These are phyloP conservation scores for Varroa destructor DNA, from an alignment of 1,140 invertebrate species.

Conservation along the genomic window DNA sequence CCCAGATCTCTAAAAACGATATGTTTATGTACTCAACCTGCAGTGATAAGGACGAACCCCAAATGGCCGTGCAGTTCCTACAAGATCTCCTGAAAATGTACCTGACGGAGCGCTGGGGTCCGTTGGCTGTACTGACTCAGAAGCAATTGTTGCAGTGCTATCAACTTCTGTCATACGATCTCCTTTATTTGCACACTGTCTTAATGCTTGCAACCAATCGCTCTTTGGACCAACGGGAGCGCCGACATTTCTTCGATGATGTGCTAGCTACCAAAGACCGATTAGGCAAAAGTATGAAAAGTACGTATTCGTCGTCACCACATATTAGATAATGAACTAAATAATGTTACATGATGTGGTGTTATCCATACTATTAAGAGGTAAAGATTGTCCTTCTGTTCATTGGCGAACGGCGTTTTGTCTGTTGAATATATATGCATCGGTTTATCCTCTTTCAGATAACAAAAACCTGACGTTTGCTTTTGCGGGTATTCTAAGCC, in stretches of 20 bases:
- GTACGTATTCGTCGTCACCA: not conserved
- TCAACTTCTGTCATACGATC: slow-evolving; percentile 56
- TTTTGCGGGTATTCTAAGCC: slow-evolving; percentile 5
- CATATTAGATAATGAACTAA: too few relatives aligned
- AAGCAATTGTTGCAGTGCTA: slow-evolving; percentile 73
- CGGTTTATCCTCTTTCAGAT: not conserved
- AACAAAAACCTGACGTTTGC: slow-evolving; percentile 21
- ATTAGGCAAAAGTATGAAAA: slow-evolving; percentile 31
- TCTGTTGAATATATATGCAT: not conserved
- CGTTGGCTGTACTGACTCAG: slow-evolving; percentile 62
- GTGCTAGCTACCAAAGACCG: slow-evolving; percentile 37
- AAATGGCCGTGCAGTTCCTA: slow-evolving; percentile 75
- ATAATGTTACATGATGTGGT: not conserved
- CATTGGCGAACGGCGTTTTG: not conserved
- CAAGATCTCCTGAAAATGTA: slow-evolving; percentile 71
- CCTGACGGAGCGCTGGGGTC: slow-evolving; percentile 67
- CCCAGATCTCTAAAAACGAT: too few relatives aligned
- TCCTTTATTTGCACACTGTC: slow-evolving; percentile 48
- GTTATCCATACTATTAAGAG: not conserved
- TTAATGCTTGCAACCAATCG: slow-evolving; percentile 58
- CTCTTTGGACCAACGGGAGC: slow-evolving; percentile 45
- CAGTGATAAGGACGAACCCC: slow-evolving; percentile 60
- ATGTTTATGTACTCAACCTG: not conserved
- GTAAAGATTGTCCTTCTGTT: not conserved
- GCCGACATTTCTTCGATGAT: slow-evolving; percentile 41